Conservation (phyloP, 1,140 invertebrate species). For the Tachypleus tridentatus region DNA sequence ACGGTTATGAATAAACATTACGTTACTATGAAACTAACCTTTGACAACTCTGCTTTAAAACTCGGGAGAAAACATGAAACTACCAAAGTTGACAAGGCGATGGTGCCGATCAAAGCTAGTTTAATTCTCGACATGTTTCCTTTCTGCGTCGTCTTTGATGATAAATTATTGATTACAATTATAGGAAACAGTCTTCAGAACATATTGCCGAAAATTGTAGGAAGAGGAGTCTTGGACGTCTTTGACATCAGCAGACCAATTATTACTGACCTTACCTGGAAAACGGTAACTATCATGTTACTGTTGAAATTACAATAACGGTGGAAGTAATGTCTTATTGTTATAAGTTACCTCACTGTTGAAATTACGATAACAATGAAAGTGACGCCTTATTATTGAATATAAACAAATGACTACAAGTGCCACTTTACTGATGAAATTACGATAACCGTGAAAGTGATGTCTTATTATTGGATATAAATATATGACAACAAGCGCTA, state of each 20-base stretch:
- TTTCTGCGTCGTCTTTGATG: constrained; percentile 93
- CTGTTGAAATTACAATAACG: too few species aligned
- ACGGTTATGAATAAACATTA: constrained; percentile 77
- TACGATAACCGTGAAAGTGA: too few species aligned
- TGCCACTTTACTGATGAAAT: too few species aligned
- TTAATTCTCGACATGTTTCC: constrained; percentile 93
- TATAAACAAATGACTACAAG: too few species aligned
- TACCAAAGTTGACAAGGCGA: constrained; percentile 24
- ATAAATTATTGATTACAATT: constrained; percentile 75
- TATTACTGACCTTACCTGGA: constrained; percentile 77
- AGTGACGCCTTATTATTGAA: too few species aligned
- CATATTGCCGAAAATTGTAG: constrained; percentile 33
- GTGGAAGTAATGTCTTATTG: too few species aligned
- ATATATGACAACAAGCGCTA: too few species aligned
- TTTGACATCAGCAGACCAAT: constrained; percentile 81
- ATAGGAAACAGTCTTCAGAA: constrained; percentile 79
- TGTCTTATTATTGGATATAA: too few species aligned
- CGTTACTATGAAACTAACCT: constrained; percentile 83
- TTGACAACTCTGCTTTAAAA: constrained; percentile 70
- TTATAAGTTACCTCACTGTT: neutral
- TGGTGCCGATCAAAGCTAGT: constrained; percentile 30
- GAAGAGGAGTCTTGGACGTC: constrained; percentile 58
- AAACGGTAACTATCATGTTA: constrained; percentile 55
- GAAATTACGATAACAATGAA: constrained; percentile 3
- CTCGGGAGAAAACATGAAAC: neutral